phyloP scores from a whole-genome alignment of 1,140 invertebrate species.

The Zaprionus tsacasi region DNA sequence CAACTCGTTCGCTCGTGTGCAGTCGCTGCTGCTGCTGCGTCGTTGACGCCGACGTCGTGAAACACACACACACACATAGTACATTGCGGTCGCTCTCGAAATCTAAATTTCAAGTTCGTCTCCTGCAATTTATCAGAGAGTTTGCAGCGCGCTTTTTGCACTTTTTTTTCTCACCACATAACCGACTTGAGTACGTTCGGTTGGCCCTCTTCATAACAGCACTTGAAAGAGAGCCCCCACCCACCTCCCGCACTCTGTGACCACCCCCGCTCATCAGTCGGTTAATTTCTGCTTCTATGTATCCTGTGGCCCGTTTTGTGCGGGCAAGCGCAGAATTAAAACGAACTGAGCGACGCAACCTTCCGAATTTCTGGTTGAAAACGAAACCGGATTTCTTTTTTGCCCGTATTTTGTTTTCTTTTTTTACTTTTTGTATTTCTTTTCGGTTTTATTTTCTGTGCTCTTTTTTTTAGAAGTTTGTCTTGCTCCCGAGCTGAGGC shows the following conservation, averaged over 20 bases:
- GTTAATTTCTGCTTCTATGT: constrained; percentile 52
- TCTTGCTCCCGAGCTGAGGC: constrained; percentile 42
- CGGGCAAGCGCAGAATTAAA: constrained; percentile 37
- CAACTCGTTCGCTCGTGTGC: constrained; percentile 42
- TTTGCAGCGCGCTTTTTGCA: constrained; percentile 34
- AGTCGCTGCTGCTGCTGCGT: constrained; percentile 29
- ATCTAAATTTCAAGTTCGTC: constrained; percentile 82
- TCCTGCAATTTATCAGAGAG: constrained; percentile 61
- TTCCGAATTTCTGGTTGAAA: constrained; percentile 70
- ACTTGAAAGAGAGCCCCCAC: constrained; percentile 40
- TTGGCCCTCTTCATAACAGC: constrained; percentile 53
- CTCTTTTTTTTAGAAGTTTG: constrained; percentile 64
- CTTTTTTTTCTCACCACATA: constrained; percentile 18
- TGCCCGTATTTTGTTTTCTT: constrained; percentile 43
- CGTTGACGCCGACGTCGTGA: constrained; percentile 4
- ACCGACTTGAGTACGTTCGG: constrained; percentile 24
- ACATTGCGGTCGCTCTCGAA: constrained; percentile 65
- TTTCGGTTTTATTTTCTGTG: constrained; percentile 25
- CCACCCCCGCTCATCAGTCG: constrained; percentile 2
- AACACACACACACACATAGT: neutral
- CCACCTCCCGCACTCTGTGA: neutral
- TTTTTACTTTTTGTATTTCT: constrained; percentile 5
- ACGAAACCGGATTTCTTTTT: constrained; percentile 79
- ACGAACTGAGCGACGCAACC: constrained; percentile 34
- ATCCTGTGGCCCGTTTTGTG: constrained; percentile 47